Base-by-base conservation (phyloP, 2,888 invertebrate genomes). In the Pteria penguin region DNA sequence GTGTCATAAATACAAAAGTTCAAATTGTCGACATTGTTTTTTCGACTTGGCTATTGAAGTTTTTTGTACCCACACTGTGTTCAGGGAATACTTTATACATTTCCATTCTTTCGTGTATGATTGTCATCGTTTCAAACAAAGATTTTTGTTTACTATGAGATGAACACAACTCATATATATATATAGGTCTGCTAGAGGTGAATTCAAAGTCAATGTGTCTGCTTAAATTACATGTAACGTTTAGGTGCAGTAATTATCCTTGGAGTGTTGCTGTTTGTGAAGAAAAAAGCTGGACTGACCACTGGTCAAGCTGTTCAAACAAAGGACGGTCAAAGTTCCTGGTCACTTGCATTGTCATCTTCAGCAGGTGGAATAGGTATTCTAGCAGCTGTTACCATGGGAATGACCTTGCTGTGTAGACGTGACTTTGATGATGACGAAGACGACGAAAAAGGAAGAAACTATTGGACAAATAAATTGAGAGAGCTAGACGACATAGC, bases 211-310 rank as follows among this genome's bases (percentile, higher is more conserved):
- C 8, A 14, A 18, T 45, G 11, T 22, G 45, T 14, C 45, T 45
- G 45, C 8, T 18, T 18, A 18, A 14, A 29, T 8, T 61, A 8
- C 22, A 52, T 32, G n/a, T 26, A 57, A 32, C 24, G 54, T 75
- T 77, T 72, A 85, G 84, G 83, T 11, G 77, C 72, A 8, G 61
- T 82, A 1, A 79, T 83, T 8, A 74, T 83, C 18, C 58, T 85
- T 52, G 81, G 82, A 18, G 75, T 85, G 3, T 32, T 85, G 31
- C 79, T 85, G 66, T 85, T 85, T 67, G 81, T 79, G 63, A 85
- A 83, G 70, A 83, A 85, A 57, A 85, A 85, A 61, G 78, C 83
- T 8, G 84, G 84, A 18, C 68, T 85, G 18, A 72, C 76, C 2
- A 55, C 68, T 52, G 31, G 45, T 14, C 57, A 68, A 22, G 72